These are phyloP conservation scores for Otus sunia DNA, from an alignment of 2,113 vertebrate genomes.

Conservation along the genomic window DNA sequence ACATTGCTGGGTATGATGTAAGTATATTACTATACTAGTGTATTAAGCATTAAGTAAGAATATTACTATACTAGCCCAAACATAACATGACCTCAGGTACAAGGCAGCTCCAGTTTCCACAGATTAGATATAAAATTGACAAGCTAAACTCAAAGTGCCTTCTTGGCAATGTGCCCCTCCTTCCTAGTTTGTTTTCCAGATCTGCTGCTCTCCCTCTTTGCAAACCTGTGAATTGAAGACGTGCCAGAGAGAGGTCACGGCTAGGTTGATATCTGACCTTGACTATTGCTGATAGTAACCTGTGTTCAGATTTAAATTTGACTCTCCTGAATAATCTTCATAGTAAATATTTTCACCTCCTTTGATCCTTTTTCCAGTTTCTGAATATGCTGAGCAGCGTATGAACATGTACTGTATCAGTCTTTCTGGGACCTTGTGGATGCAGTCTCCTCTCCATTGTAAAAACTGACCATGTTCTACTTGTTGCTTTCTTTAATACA, in stretches of 20 bases:
- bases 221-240: neutral
- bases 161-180: neutral
- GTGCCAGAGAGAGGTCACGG: neutral
- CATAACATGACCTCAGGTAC: neutral
- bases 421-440: neutral
- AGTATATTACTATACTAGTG: neutral
- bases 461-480: neutral
- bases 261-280: neutral
- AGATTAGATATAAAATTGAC: neutral
- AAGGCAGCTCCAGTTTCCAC: neutral
- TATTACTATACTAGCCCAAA: neutral
- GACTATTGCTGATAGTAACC: neutral
- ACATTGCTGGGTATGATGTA: neutral
- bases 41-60: neutral
- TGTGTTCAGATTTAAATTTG: neutral
- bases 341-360: neutral
- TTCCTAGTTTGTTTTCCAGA: neutral
- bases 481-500: neutral
- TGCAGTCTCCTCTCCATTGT: neutral
- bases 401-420: neutral
- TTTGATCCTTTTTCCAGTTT: neutral
- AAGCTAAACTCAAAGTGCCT: neutral
- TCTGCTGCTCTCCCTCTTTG: neutral
- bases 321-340: neutral
- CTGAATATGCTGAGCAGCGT: neutral